phyloP scores from a whole-genome alignment of 1,140 invertebrate genomes.

The Macrobrachium rosenbergii region DNA sequence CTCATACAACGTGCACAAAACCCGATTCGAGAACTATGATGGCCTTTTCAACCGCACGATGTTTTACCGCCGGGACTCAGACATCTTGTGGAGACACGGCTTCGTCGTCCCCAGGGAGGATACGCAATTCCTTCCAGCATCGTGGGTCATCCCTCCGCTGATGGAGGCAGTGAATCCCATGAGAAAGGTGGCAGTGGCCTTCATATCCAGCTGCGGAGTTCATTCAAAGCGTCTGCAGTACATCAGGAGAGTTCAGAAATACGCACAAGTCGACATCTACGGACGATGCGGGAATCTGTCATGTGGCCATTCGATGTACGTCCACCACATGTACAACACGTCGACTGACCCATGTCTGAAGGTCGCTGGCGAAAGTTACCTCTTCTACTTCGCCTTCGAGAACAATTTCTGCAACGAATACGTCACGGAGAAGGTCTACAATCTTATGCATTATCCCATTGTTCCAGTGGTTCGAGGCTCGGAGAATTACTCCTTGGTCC shows the following conservation, averaged over 20 bases:
- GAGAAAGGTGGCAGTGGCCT: slow-evolving; percentile 69
- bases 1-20: no score
- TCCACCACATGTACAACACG: neutral
- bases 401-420: slow-evolving; percentile 71
- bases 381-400: slow-evolving; percentile 73
- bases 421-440: slow-evolving; percentile 70
- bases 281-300: slow-evolving; percentile 70
- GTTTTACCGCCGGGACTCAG: no score
- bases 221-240: slow-evolving; percentile 70
- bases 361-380: slow-evolving; percentile 67
- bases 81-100: no score
- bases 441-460: slow-evolving; percentile 69
- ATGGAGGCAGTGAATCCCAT: slow-evolving; percentile 5
- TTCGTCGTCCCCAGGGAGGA: no score
- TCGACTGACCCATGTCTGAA: slow-evolving; percentile 21
- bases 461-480: slow-evolving; percentile 81
- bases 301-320: slow-evolving; percentile 19
- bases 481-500: slow-evolving; percentile 72
- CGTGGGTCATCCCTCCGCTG: neutral
- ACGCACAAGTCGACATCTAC: slow-evolving; percentile 73
- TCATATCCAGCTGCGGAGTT: slow-evolving; percentile 73
- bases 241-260: slow-evolving; percentile 71
- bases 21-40: no score
- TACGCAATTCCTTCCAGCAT: no score
- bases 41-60: no score